Percentiles rank a stretch among this genome's conserved stretches.
Conservation (phyloP, 2,888 invertebrate genomes). For the Urechis unicinctus region DNA sequence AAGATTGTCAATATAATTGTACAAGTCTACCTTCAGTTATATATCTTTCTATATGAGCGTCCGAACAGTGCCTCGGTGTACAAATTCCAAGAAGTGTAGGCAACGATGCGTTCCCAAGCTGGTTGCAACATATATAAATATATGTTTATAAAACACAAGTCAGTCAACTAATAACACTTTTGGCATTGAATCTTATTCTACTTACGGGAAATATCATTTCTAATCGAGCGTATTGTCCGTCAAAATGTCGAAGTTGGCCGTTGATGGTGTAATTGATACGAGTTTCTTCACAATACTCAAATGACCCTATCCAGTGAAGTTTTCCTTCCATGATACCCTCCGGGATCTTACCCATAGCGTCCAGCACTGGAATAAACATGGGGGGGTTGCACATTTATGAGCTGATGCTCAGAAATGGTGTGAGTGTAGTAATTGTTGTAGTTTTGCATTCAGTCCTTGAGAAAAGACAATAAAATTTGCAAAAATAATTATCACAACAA, state of each 20-base stretch:
- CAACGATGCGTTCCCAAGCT: no score
- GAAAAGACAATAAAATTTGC: no score
- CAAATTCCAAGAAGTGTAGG: neutral
- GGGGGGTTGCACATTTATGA: no score
- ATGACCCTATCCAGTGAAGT: neutral
- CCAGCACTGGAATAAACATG: neutral
- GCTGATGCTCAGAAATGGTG: neutral
- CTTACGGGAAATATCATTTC: neutral
- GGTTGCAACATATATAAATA: no score
- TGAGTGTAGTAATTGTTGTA: neutral
- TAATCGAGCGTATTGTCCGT: neutral
- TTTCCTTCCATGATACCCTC: neutral
- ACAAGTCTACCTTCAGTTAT: neutral
- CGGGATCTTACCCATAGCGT: neutral
- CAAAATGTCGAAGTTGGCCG: neutral
- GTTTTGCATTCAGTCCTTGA: neutral
- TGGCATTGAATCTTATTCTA: neutral
- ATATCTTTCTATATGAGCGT: neutral
- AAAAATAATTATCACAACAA: no score
- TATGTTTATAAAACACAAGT: neutral
- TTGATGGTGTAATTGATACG: neutral
- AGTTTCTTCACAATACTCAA: neutral
- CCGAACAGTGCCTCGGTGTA: neutral
- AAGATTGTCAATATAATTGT: no score
- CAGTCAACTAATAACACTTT: no score